These are phyloP conservation scores for Spinus olivaceus DNA, from an alignment of 2,797 vertebrate species.

Conservation along the genomic window DNA sequence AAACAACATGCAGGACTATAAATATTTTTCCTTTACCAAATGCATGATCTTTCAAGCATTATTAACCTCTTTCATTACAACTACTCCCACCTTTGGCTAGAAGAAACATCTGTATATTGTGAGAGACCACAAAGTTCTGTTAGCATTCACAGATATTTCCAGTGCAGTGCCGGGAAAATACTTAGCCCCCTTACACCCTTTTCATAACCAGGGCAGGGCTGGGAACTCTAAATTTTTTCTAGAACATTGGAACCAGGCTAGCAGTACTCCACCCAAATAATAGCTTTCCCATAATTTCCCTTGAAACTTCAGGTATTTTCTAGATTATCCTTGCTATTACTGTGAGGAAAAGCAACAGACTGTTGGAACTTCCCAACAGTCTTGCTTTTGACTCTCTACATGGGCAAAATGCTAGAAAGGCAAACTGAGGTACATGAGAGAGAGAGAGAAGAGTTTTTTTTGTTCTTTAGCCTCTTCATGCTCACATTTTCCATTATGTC, in stretches of 20 bases:
- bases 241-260: neutral
- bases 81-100: neutral
- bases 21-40: neutral
- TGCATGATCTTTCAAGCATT: neutral
- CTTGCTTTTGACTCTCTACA: neutral
- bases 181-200: neutral
- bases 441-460: neutral
- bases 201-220: constrained; percentile 14
- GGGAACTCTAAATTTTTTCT: constrained; percentile 4
- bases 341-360: neutral
- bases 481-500: neutral
- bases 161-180: constrained; percentile 19
- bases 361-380: neutral
- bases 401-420: neutral
- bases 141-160: neutral
- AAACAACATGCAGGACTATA: neutral
- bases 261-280: constrained; percentile 23
- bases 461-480: neutral
- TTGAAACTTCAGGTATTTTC: constrained; percentile 4
- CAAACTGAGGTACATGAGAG: neutral
- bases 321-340: neutral
- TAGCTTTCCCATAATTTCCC: neutral
- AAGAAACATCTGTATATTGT: neutral
- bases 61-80: neutral
- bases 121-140: neutral